These are phyloP conservation scores for Congeria kusceri DNA, from an alignment of 2,888 invertebrate species.

Conservation along the genomic window DNA sequence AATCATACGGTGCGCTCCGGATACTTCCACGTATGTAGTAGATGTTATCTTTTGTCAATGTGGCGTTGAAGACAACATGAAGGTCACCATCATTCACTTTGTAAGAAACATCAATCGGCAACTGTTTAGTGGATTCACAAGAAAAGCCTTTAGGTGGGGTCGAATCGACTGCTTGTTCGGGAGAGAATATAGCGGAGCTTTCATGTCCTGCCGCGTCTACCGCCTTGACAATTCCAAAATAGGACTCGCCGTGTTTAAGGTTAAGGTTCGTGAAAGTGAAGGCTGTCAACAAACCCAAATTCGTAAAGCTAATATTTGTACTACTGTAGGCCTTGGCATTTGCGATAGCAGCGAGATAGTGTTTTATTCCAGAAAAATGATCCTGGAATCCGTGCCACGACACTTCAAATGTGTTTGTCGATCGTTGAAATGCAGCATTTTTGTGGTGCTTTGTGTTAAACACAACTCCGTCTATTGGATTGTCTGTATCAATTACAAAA, in stretches of 20 bases:
- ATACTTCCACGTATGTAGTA: no score
- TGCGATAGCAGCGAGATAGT: neutral
- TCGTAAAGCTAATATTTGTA: neutral
- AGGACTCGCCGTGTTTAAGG: neutral
- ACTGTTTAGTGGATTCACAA: neutral
- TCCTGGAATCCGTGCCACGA: conserved; percentile 14
- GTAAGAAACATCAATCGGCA: neutral
- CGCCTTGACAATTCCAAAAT: conserved; percentile 9
- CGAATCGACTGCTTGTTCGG: neutral
- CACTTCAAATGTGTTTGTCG: neutral
- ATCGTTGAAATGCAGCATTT: conserved; percentile 3
- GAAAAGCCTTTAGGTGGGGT: neutral
- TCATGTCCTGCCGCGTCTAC: conserved; percentile 19
- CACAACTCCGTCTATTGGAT: neutral
- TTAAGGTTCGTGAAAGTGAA: neutral
- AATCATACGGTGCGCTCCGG: no score
- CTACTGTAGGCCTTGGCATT: no score
- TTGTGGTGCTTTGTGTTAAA: conserved; percentile 1
- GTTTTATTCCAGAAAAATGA: neutral
- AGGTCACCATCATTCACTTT: neutral
- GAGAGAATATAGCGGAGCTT: neutral
- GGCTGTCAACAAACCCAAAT: neutral
- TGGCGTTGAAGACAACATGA: neutral
- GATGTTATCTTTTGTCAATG: no score
- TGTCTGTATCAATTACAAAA: neutral